Percentiles rank a stretch among this genome's conserved stretches.
Evolutionary conservation across 2,113 vertebrate species (phyloP).

Genomic region (Takifugu flavidus): DNA sequence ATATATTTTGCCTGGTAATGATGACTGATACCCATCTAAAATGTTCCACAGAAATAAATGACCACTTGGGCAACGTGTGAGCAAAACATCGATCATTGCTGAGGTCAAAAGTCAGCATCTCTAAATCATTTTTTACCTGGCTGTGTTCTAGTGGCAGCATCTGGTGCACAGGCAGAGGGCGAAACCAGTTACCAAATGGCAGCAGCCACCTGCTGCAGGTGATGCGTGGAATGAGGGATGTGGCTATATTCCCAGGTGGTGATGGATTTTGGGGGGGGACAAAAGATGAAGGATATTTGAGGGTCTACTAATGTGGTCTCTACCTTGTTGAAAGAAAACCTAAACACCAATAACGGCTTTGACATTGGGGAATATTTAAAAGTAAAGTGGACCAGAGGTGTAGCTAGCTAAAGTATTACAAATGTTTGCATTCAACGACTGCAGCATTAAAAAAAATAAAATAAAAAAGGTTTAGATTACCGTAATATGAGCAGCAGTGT

Average conservation of each 20-base stretch:
- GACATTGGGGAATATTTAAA: neutral
- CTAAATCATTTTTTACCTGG: slow-evolving; percentile 43
- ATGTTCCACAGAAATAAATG: slow-evolving; percentile 35
- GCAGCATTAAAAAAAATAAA: no score
- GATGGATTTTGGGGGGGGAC: neutral
- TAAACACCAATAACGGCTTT: neutral
- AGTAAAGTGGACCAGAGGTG: no score
- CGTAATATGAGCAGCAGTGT: slow-evolving; percentile 3
- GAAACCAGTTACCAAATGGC: slow-evolving; percentile 20
- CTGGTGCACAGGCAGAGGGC: slow-evolving; percentile 31
- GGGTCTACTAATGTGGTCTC: neutral
- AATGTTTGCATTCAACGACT: no score
- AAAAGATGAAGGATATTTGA: neutral
- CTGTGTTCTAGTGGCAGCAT: slow-evolving; percentile 42
- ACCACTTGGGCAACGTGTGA: slow-evolving; percentile 35
- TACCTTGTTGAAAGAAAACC: neutral
- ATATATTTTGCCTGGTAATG: slow-evolving; percentile 38
- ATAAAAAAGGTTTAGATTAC: neutral
- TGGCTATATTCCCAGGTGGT: neutral
- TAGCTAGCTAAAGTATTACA: no score
- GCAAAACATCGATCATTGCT: slow-evolving; percentile 54
- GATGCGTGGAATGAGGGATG: neutral
- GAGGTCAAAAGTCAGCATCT: slow-evolving; percentile 52
- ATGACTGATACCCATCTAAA: slow-evolving; percentile 46
- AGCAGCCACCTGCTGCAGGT: slow-evolving; percentile 1